Base-by-base conservation (phyloP, 2,888 invertebrate genomes). In the Drosophila barbarae region DNA sequence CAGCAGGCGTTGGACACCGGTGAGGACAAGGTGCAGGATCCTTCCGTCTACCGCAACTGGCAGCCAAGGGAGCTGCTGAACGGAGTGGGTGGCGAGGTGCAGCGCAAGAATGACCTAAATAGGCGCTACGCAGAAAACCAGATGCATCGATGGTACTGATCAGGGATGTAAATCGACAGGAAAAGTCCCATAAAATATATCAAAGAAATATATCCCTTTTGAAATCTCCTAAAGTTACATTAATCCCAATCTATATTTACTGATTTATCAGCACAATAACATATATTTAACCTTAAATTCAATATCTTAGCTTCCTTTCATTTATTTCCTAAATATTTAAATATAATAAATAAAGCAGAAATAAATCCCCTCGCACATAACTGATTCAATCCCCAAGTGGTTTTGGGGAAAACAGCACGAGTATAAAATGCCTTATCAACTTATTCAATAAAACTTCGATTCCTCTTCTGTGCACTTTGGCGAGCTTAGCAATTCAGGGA, bases 401-500 rank as follows among this genome's bases (percentile, higher is more conserved):
- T 50, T 28, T 41, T 23, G 23, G 26, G 23, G 51, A 35, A 44
- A 51, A 44, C 60, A 59, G 52, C 23, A 23, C 23, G 23, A 23
- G 23, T 23, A 23, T 23, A 23, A 23, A 23, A 23, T 23, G 23
- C 63, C 49, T 55, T 69, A 71, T 67, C 69, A 71, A 72, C 70
- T 84, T 81, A 75, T 77, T 81, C 67, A 75, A 79, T 77, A 81
- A 79, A 72, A 76, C 57, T 77, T 79, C 73, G 68, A 81, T 73
- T 81, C 60, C 41, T 38, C 51, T 63, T 65, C 60, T 46, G 35
- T 53, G 55, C 64, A 53, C 39, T 73, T 58, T 35, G 26, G 28
- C 21, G 39, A 66, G 69, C 71, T 65, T 50, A 65, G 65, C 76
- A 72, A 73, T 65, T 64, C 69, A 69, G 64, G 65, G 66, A 75